A percentile compares a stretch with the other conserved stretches of the same genome.
Conservation (phyloP, 2,113 vertebrate species). For the Blennius ocellaris region DNA sequence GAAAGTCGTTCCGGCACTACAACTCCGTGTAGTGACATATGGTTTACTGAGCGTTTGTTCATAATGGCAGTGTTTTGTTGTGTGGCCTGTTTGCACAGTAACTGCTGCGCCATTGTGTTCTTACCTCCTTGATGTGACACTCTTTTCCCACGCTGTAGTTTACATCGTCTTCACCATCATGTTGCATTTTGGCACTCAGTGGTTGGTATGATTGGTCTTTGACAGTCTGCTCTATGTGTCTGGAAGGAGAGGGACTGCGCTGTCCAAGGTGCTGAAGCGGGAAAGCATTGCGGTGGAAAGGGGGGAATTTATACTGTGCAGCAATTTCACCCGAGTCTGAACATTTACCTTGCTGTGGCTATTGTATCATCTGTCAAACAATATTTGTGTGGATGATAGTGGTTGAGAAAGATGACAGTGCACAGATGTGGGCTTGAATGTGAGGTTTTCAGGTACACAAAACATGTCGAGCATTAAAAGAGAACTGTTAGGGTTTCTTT, state of each 20-base stretch:
- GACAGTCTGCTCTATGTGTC: conserved; percentile 13
- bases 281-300: not conserved
- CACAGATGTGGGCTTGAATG: not conserved
- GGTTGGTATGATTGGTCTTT: conserved; percentile 42
- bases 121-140: not conserved
- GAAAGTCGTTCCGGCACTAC: not conserved
- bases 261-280: conserved; percentile 20
- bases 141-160: conserved; percentile 25
- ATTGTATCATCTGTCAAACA: not conserved
- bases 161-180: conserved; percentile 10
- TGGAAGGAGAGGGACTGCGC: conserved; percentile 1
- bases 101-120: not conserved
- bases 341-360: not conserved
- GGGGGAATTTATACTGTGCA: not conserved
- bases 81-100: conserved; percentile 11
- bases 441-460: not conserved
- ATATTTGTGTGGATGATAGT: not conserved
- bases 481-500: too few species aligned
- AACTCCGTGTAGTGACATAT: not conserved
- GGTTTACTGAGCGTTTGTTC: conserved; percentile 1
- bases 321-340: not conserved
- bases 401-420: not conserved
- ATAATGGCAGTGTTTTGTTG: not conserved
- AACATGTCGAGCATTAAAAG: not conserved
- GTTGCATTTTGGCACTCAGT: conserved; percentile 35